These are phyloP conservation scores for Dexiosoma caninum DNA, from an alignment of 2,888 invertebrate species.

Conservation along the genomic window DNA sequence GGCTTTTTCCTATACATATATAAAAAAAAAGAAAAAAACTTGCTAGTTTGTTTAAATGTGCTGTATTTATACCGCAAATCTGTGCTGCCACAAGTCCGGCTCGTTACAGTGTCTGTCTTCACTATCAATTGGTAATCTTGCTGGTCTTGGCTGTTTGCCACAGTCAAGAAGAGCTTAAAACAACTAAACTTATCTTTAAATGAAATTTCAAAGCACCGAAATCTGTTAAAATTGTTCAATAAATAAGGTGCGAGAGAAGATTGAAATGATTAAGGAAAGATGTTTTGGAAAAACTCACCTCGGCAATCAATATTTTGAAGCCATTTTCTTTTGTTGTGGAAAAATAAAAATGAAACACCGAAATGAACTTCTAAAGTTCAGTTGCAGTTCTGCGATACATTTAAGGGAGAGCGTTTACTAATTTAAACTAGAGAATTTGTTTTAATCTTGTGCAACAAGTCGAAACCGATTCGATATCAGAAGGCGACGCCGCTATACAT, in stretches of 20 bases:
- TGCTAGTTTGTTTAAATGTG: constrained; percentile 4
- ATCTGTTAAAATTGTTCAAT: constrained; percentile 71
- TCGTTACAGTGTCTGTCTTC: constrained; percentile 27
- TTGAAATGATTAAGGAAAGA: constrained; percentile 9
- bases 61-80: background rate
- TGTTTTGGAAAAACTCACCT: background rate
- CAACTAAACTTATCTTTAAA: constrained; percentile 15
- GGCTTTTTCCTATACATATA: too few species aligned
- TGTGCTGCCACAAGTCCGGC: background rate
- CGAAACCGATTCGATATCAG: too few species aligned
- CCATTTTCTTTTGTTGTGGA: too few species aligned
- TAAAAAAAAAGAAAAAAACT: too few species aligned
- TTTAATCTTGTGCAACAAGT: too few species aligned
- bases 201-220: constrained; percentile 68
- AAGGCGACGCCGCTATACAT: too few species aligned
- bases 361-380: too few species aligned
- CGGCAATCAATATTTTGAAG: too few species aligned
- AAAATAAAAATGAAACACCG: too few species aligned
- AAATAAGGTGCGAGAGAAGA: constrained; percentile 75
- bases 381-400: too few species aligned
- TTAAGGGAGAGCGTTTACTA: too few species aligned
- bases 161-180: constrained; percentile 38
- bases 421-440: too few species aligned
- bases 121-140: constrained; percentile 37
- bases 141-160: constrained; percentile 2